Evolutionary conservation across 1,140 invertebrate genomes (phyloP).

Genomic region (Magallana gigas): DNA sequence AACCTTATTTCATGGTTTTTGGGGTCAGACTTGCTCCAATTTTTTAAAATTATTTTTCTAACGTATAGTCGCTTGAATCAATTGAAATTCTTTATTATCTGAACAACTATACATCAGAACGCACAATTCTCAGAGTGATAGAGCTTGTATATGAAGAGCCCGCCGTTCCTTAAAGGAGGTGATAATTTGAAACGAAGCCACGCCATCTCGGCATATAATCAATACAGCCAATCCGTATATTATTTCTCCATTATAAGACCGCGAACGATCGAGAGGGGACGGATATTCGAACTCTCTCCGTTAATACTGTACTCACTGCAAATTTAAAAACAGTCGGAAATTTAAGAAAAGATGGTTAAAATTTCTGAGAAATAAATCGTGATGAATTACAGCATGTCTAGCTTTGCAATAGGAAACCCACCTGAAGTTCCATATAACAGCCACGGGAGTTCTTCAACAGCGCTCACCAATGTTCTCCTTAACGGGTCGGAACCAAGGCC

Average conservation of each 20-base stretch:
- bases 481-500: neutral
- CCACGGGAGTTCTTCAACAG: neutral
- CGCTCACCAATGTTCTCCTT: neutral
- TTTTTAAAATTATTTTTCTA: too few relatives aligned
- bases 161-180: neutral
- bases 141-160: too few relatives aligned
- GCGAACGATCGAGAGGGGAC: neutral
- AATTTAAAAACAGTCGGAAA: neutral
- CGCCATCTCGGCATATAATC: neutral
- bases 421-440: neutral
- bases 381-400: neutral
- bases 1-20: too few relatives aligned
- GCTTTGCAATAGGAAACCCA: neutral
- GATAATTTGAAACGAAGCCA: constrained; percentile 14
- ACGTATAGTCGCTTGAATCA: too few relatives aligned
- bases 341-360: neutral
- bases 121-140: too few relatives aligned
- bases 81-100: too few relatives aligned
- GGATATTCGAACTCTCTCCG: neutral
- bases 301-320: neutral
- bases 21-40: too few relatives aligned
- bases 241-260: constrained; percentile 15
- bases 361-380: neutral
- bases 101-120: too few relatives aligned
- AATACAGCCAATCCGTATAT: constrained; percentile 7